Conservation (phyloP, 2,113 vertebrate species). For the Xyliphius kryptos region DNA sequence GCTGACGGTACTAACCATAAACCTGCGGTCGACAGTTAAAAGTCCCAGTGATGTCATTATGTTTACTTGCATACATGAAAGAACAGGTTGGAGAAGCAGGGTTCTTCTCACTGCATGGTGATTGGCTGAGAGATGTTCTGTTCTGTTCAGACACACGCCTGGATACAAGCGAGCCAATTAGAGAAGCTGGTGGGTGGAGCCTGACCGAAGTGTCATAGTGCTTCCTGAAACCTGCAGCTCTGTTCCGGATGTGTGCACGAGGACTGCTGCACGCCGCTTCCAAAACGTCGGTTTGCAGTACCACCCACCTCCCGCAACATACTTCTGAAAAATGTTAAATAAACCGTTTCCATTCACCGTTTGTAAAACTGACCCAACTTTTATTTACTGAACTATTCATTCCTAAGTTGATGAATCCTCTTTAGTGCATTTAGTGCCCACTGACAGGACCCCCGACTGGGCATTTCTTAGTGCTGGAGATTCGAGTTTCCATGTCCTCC, state of each 20-base stretch:
- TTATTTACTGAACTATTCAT: no score
- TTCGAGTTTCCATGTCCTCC: no score
- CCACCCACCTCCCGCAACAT: neutral
- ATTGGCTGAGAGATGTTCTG: constrained; percentile 29
- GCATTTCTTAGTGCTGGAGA: no score
- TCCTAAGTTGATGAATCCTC: no score
- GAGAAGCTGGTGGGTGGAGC: constrained; percentile 6
- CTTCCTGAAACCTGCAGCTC: constrained; percentile 23
- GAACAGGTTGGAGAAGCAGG: constrained; percentile 3
- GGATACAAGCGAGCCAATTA: constrained; percentile 39
- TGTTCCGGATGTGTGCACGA: constrained; percentile 28
- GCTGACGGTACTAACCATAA: neutral
- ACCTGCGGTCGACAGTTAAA: constrained; percentile 31
- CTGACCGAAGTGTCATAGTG: neutral
- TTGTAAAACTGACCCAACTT: no score
- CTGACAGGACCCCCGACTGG: no score
- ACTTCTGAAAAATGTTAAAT: no score
- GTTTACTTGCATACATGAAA: constrained; percentile 25
- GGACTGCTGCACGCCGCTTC: constrained; percentile 27
- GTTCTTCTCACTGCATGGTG: constrained; percentile 14
- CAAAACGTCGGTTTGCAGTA: neutral
- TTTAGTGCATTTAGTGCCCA: no score
- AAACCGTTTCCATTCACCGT: no score
- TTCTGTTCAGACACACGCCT: constrained; percentile 24
- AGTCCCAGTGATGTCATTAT: constrained; percentile 29